These are phyloP conservation scores for Mercenaria mercenaria DNA, from an alignment of 1,140 invertebrate genomes.

Conservation along the genomic window DNA sequence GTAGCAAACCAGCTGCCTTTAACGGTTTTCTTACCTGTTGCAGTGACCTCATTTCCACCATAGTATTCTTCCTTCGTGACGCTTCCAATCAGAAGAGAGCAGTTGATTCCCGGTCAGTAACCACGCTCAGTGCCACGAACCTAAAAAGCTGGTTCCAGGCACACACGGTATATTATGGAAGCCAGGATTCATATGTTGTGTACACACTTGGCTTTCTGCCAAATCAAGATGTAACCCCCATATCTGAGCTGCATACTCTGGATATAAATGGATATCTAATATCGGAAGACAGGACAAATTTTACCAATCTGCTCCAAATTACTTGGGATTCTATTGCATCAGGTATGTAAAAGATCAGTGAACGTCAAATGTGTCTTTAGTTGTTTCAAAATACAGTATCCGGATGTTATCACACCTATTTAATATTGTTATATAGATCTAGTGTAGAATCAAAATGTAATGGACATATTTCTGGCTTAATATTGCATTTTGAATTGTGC, in stretches of 20 bases:
- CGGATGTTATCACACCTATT: neutral
- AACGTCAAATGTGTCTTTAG: neutral
- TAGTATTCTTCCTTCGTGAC: conserved; percentile 26
- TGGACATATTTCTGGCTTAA: no score
- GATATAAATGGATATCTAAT: conserved; percentile 36
- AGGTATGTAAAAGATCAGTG: conserved; percentile 8
- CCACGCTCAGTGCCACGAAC: neutral
- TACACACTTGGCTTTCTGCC: neutral
- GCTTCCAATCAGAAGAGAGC: neutral
- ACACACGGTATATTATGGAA: conserved; percentile 26
- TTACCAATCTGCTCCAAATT: neutral
- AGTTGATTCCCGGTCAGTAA: conserved; percentile 14
- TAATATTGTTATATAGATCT: neutral
- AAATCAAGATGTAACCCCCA: conserved; percentile 5
- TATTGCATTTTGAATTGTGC: no score
- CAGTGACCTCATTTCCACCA: conserved; percentile 26
- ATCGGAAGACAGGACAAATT: conserved; percentile 6
- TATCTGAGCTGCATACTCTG: conserved; percentile 5
- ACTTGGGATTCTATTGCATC: neutral
- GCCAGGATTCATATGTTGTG: neutral
- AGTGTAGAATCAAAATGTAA: no score
- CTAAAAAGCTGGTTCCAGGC: neutral
- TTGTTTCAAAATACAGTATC: neutral
- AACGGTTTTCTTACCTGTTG: no score
- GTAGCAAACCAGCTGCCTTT: no score